These are phyloP conservation scores for Paramuricea clavata DNA, from an alignment of 92 coral and sea anemone species.

Conservation along the genomic window DNA sequence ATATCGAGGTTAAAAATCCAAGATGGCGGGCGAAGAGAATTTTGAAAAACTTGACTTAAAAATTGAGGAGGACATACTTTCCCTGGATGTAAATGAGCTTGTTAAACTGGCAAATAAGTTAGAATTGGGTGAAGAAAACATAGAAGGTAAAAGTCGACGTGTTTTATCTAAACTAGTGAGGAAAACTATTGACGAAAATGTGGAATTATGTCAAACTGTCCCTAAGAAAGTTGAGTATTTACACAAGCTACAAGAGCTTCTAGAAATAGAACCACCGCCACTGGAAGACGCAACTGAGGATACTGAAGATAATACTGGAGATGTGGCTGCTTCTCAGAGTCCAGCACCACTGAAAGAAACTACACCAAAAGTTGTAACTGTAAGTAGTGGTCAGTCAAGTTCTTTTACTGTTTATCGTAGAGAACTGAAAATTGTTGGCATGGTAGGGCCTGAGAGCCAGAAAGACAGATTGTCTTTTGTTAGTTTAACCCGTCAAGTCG, in stretches of 20 bases:
- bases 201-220: not conserved
- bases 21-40: slow-evolving; percentile 4
- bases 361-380: not conserved
- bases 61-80: not conserved
- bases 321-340: not conserved
- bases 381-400: slow-evolving; percentile 3
- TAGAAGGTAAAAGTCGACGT: slow-evolving; percentile 19
- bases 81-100: slow-evolving; percentile 12
- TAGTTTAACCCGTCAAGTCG: slow-evolving; percentile 61
- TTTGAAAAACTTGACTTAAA: slow-evolving; percentile 18
- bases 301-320: not conserved
- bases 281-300: not conserved
- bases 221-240: not conserved
- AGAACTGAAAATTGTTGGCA: slow-evolving; percentile 32
- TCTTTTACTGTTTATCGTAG: slow-evolving; percentile 1
- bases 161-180: slow-evolving; percentile 18
- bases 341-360: not conserved
- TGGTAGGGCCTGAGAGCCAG: slow-evolving; percentile 54
- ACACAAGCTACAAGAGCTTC: not conserved
- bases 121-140: not conserved
- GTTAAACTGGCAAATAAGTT: not conserved
- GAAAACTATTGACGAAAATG: slow-evolving; percentile 16
- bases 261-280: not conserved
- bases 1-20: not conserved
- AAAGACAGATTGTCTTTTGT: slow-evolving; percentile 62